Evolutionary conservation across 2,888 invertebrate genomes (phyloP).

Genomic region (Zelleria hepariella): DNA sequence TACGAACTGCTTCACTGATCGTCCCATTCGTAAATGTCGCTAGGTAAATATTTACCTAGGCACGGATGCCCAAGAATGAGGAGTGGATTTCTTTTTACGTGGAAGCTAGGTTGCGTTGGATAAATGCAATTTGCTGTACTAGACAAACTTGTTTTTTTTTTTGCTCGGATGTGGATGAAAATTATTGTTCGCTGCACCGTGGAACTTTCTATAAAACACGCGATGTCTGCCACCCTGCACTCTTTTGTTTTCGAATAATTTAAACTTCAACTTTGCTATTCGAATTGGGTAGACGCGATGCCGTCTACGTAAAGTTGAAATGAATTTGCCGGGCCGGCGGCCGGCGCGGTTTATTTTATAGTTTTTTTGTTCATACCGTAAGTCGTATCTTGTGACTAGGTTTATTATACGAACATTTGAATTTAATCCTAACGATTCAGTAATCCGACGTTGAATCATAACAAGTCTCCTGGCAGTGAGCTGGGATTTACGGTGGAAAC

Average conservation of each 20-base stretch:
- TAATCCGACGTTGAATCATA: neutral
- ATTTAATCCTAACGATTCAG: neutral
- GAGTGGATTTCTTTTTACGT: neutral
- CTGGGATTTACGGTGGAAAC: neutral
- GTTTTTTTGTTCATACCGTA: neutral
- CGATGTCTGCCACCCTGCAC: slow-evolving; percentile 30
- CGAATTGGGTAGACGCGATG: slow-evolving; percentile 15
- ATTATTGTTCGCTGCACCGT: slow-evolving; percentile 17
- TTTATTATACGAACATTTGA: neutral
- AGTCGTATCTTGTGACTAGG: neutral
- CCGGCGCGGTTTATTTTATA: slow-evolving; percentile 1
- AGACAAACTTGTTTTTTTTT: neutral
- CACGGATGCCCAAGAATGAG: neutral
- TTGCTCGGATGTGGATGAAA: slow-evolving; percentile 8
- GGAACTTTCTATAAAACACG: slow-evolving; percentile 39
- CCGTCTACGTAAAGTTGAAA: slow-evolving; percentile 19
- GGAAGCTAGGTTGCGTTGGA: slow-evolving; percentile 1
- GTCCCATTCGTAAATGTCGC: slow-evolving; percentile 9
- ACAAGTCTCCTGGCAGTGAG: neutral
- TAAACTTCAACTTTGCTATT: slow-evolving; percentile 23
- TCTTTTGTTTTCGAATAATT: slow-evolving; percentile 39
- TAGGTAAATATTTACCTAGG: neutral
- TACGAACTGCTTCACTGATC: slow-evolving; percentile 15
- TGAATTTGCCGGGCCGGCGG: slow-evolving; percentile 10
- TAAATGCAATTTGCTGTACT: slow-evolving; percentile 3